Evolutionary conservation across 2,888 invertebrate species (phyloP), one percentile per base, ranked within the genome.

Genomic region (Rhagonycha lutea): DNA sequence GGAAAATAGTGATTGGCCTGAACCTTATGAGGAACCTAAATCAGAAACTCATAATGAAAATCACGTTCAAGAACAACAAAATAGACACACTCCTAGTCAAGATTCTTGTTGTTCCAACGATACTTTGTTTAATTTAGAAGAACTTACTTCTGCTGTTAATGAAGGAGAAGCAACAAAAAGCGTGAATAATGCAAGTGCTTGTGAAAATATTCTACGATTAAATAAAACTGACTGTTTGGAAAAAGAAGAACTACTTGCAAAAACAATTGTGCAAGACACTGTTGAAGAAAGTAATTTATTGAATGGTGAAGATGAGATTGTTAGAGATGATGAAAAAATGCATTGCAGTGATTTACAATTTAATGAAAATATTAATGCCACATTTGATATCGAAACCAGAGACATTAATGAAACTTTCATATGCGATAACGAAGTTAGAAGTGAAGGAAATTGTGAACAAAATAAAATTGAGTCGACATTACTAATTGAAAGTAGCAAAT

Each of bases 61-160:
- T 63, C 89, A 90, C 7, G 75, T 80, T 28, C 83, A 83, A 29
- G 83, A 82, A 29, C 82, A 81, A 0, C 82, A 79, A 60, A 82
- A 86, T 74, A 80, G 85, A 14, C 86, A 87, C 77, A 91, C 92
- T 0, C 91, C 91, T 29, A 91, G 91, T 85, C 91, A 91, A 80
- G 91, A 91, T 83, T 92, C 91, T 3, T 92, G 91, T 89, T 92
- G 92, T 85, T 92, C 92, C 24, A 92, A 92, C 84, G 92, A 92
- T 81, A 92, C 92, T 0, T 85, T 92, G 3, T 92, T 92, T 84
- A 92, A 92, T 82, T 89, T 92, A 32, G 92, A 92, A 82, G 92
- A 92, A 79, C 80, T 88, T 68, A 85, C 84, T 24, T 84, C 78
- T 75, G 84, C 76, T 23, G 79, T 80, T 12, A 80, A 78, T 68